Base-by-base conservation (phyloP, 2,113 vertebrate species). In the Tachuris rubrigastra region DNA sequence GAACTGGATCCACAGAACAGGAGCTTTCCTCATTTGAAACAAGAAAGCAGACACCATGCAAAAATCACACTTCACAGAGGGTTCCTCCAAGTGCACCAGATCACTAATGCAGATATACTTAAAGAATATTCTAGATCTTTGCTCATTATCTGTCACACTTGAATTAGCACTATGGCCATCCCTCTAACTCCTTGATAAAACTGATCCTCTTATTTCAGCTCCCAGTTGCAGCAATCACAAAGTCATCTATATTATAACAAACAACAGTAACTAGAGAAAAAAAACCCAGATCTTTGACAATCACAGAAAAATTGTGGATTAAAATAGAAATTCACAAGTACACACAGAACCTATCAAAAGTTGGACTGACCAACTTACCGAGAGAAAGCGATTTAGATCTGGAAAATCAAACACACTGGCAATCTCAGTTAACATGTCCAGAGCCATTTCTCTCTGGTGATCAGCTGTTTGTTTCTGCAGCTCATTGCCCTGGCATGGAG, bases 361-460 rank as follows among this genome's bases (percentile, higher is more conserved):
- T 82, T 58, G 25, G 9, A 81, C 14, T 13, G 18, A 71, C 16
- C 23, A 81, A 96, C 99, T 96, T 98, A 99, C 99, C 12, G 98
- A 99, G 66, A 99, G 98, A 96, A 99, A 99, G 90, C 98, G 99
- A 97, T 99, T 99, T 87, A 99, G 98, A 89, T 99, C 99, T 50
- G 99, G 99, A 94, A 99, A 99, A 97, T 99, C 99, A 96, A 99
- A 99, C 30, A 99, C 99, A n/a, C 98, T 99, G 27, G 99, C 99
- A 8, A 99, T 98, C 97, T 99, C 99, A 87, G 99, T 99, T 65
- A 99, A 97, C 63, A 98, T 99, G 94, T 99, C 99, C 80, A 99
- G 95, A 42, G 99, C 98, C 94, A 99, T 97, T 90, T 99, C 99
- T 85, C 98, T 98, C 95, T 99, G 99, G 96, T 98, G 98, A 96